These are phyloP conservation scores for Siniperca chuatsi DNA, from an alignment of 2,113 vertebrate genomes.

Conservation along the genomic window DNA sequence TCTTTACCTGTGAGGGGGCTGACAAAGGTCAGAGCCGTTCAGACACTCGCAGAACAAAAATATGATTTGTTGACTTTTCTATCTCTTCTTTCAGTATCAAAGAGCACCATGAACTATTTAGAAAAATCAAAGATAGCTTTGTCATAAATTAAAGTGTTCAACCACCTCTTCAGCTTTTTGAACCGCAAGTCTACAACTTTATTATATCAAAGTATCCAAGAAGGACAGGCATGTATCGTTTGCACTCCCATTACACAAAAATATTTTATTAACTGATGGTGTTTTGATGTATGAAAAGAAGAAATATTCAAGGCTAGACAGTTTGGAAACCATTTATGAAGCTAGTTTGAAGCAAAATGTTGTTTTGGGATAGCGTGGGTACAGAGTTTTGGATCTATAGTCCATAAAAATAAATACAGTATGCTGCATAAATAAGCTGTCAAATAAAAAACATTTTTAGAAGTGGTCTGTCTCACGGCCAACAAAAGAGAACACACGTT, in stretches of 20 bases:
- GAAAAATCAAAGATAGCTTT: background rate
- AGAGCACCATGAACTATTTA: slow-evolving; percentile 17
- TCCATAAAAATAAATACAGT: background rate
- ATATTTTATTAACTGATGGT: background rate
- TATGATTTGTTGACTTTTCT: slow-evolving; percentile 8
- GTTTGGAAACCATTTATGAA: slow-evolving; percentile 7
- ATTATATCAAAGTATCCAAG: background rate
- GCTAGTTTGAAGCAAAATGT: background rate
- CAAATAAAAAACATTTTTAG: background rate
- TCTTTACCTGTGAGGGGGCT: slow-evolving; percentile 33
- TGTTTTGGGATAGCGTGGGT: background rate
- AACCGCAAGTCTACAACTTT: background rate
- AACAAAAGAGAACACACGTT: background rate
- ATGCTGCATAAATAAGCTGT: background rate
- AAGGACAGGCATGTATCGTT: background rate
- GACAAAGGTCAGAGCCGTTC: slow-evolving; percentile 43
- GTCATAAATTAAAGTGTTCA: background rate
- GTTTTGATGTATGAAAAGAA: background rate
- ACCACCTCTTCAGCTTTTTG: background rate
- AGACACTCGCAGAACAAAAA: slow-evolving; percentile 25
- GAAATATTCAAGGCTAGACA: background rate
- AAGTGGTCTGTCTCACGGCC: background rate
- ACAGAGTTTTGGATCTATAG: background rate
- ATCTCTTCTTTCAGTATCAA: background rate
- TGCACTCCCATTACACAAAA: background rate